Evolutionary conservation across 2,888 invertebrate genomes (phyloP).

Genomic region (Subacronicta megacephala): DNA sequence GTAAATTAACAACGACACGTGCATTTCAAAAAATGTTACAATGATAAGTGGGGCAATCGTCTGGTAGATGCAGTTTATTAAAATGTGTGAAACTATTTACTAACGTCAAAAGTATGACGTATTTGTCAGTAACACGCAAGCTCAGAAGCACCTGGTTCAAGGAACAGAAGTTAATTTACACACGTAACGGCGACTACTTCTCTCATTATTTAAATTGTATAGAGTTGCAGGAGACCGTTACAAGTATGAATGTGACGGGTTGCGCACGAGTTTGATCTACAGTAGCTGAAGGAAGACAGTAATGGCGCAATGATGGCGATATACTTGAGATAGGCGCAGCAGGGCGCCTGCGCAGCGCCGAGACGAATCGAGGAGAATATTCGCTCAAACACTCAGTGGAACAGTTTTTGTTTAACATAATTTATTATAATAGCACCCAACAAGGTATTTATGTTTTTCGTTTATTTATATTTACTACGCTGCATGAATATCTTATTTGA

Average conservation of each 20-base stretch:
- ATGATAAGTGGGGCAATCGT: slow-evolving; percentile 40
- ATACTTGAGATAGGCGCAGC: slow-evolving; percentile 78
- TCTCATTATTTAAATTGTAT: slow-evolving; percentile 57
- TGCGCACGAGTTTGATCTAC: slow-evolving; percentile 77
- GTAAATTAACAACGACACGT: slow-evolving; percentile 26
- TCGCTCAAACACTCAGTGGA: slow-evolving; percentile 60
- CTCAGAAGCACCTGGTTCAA: background rate
- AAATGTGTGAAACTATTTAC: slow-evolving; percentile 27
- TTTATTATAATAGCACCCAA: slow-evolving; percentile 65
- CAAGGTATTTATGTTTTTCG: slow-evolving; percentile 52
- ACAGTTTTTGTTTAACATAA: slow-evolving; percentile 65
- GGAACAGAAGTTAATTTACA: slow-evolving; percentile 32
- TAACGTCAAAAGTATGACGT: slow-evolving; percentile 1
- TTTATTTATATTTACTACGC: slow-evolving; percentile 45
- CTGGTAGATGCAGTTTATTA: slow-evolving; percentile 25
- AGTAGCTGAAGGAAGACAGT: slow-evolving; percentile 76
- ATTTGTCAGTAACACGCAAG: slow-evolving; percentile 17
- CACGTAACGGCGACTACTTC: slow-evolving; percentile 33
- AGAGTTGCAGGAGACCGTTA: slow-evolving; percentile 66
- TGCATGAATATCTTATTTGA: slow-evolving; percentile 39
- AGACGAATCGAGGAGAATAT: slow-evolving; percentile 64
- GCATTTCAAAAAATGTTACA: slow-evolving; percentile 23
- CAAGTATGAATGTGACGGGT: slow-evolving; percentile 69
- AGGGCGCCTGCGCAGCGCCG: slow-evolving; percentile 66
- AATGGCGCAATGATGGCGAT: slow-evolving; percentile 80